Conservation (phyloP, 2,888 invertebrate species). For the Troides helena region DNA sequence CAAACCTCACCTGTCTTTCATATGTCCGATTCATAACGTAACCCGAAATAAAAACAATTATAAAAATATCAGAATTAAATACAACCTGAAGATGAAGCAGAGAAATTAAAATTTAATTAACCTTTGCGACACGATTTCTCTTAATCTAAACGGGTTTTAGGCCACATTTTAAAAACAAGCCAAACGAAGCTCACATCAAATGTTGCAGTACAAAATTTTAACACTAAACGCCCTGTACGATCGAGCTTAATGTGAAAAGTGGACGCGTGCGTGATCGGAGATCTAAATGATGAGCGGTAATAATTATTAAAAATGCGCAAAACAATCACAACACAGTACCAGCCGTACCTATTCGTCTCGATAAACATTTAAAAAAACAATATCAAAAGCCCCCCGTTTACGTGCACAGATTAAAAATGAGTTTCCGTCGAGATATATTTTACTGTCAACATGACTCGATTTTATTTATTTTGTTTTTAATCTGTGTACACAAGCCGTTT, state of each 20-base stretch:
- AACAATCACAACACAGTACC: slow-evolving; percentile 26
- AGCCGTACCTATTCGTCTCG: slow-evolving; percentile 1
- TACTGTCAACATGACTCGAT: slow-evolving; percentile 1
- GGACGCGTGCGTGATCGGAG: slow-evolving; percentile 17
- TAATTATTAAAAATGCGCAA: slow-evolving; percentile 14
- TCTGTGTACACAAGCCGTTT: slow-evolving; percentile 13
- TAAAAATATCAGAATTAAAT: slow-evolving; percentile 20
- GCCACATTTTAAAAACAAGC: slow-evolving; percentile 23
- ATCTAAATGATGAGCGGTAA: slow-evolving; percentile 14
- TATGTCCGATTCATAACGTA: slow-evolving; percentile 17
- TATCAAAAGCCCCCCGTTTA: slow-evolving; percentile 1
- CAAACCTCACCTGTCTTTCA: slow-evolving; percentile 23
- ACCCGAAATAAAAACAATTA: slow-evolving; percentile 10
- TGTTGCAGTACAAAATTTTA: slow-evolving; percentile 15
- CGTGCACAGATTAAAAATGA: slow-evolving; percentile 22
- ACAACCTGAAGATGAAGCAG: slow-evolving; percentile 12
- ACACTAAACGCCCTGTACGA: slow-evolving; percentile 4
- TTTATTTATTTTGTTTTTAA: slow-evolving; percentile 7
- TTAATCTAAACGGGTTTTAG: slow-evolving; percentile 27
- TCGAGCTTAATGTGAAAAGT: slow-evolving; percentile 6
- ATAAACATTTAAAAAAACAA: slow-evolving; percentile 9
- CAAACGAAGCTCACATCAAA: slow-evolving; percentile 11
- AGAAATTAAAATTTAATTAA: slow-evolving; percentile 25
- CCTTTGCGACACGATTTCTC: slow-evolving; percentile 25
- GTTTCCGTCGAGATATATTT: slow-evolving; percentile 2